Evolutionary conservation across 1,140 invertebrate genomes (phyloP), one percentile per base, ranked within the genome.

Genomic region (Lucilia cuprina): DNA sequence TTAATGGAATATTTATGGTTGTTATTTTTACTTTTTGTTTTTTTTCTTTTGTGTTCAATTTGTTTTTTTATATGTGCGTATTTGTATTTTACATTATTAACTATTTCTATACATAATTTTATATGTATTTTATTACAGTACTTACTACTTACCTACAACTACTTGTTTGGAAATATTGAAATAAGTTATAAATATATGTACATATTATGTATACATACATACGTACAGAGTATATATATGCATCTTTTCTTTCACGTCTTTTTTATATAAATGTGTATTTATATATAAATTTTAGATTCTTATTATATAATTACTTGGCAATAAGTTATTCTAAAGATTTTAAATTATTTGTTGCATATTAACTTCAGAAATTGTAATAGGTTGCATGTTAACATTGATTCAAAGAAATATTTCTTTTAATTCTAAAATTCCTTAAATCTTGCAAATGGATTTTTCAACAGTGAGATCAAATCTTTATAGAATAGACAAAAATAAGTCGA

Each of bases 71-170:
- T 78, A 78, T 50, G 49, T 82, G 21, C 49, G 21, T 49, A 82
- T 49, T 19, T 49, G 49, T 30, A 74, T 74, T 84, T 83, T 84
- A 82, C 85, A 78, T 84, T 85, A 86, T 83, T 85, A 87, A 83
- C 85, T 82, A 85, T 82, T 30, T 30, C 84, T 83, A 70, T 75
- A 75, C 65, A 84, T 87, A 85, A 83, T 83, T 84, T 84, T 70
- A 82, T 83, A 75, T 77, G 84, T 83, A 84, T 85, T 86, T 84
- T 83, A 60, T n/a, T 60, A 60, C 55, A n/a, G 14, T 60, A 60
- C 55, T 60, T 60, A 41, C 41, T 41, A 41, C 41, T 10, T 41
- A 41, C 41, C 41, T 41, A 41, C 41, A 8, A 41, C 41, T 41
- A 70, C 65, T 60, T 70, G 65, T 70, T 70, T 70, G 65, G 65